Percentiles rank a stretch among this genome's conserved stretches.
phyloP scores from a whole-genome alignment of 2,113 vertebrate genomes.

The Bostrychus sinensis region DNA sequence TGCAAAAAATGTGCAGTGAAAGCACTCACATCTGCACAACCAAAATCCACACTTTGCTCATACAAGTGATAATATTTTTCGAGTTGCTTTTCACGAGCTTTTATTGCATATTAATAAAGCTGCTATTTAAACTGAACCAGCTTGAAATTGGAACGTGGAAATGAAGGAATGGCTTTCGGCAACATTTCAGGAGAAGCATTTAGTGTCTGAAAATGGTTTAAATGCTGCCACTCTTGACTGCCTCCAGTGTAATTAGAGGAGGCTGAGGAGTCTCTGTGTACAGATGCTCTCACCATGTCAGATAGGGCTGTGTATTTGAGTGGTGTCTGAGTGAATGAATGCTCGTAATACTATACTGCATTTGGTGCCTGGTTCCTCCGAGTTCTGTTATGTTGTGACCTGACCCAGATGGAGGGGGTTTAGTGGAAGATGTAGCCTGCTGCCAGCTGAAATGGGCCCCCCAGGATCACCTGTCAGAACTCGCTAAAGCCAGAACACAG shows the following conservation, averaged over 20 bases:
- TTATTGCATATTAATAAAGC: slow-evolving; percentile 11
- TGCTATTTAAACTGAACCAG: slow-evolving; percentile 30
- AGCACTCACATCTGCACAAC: not conserved
- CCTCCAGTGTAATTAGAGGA: slow-evolving; percentile 58
- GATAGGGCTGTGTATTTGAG: slow-evolving; percentile 23
- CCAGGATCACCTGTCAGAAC: slow-evolving; percentile 63
- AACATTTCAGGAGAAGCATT: slow-evolving; percentile 39
- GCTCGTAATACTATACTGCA: not conserved
- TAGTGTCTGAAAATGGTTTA: slow-evolving; percentile 41
- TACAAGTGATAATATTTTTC: slow-evolving; percentile 2
- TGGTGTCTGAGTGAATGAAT: slow-evolving; percentile 13
- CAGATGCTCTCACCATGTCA: slow-evolving; percentile 19
- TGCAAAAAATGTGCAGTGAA: not conserved
- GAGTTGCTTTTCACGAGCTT: slow-evolving; percentile 8
- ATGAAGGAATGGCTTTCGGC: slow-evolving; percentile 18
- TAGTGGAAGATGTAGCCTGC: slow-evolving; percentile 58
- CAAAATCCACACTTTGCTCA: not conserved
- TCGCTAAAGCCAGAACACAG: slow-evolving; percentile 49
- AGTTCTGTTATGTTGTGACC: slow-evolving; percentile 53
- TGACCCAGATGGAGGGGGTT: slow-evolving; percentile 67
- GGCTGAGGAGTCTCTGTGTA: slow-evolving; percentile 42
- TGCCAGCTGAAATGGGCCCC: slow-evolving; percentile 57
- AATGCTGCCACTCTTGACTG: slow-evolving; percentile 34
- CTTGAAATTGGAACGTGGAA: slow-evolving; percentile 15
- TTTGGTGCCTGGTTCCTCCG: slow-evolving; percentile 28